A percentile compares a stretch with the other conserved stretches of the same genome.
phyloP scores from a whole-genome alignment of 2,888 invertebrate genomes.

The Argyresthia albistria region DNA sequence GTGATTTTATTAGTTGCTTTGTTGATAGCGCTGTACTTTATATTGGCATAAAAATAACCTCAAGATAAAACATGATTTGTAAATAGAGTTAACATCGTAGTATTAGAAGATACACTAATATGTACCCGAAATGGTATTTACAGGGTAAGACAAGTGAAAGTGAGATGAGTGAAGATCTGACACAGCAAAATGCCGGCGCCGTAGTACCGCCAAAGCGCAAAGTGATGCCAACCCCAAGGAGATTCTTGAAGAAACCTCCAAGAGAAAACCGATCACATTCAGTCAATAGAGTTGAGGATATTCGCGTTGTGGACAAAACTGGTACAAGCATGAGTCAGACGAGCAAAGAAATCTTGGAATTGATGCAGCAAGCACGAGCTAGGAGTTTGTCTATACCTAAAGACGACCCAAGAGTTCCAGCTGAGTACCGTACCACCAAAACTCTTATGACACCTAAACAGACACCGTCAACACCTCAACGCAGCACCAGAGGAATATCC shows the following conservation, averaged over 20 bases:
- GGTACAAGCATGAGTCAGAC: conserved; percentile 60
- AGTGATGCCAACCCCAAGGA: conserved; percentile 49
- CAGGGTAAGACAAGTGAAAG: conserved; percentile 73
- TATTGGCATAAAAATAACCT: conserved; percentile 32
- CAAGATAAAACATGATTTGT: conserved; percentile 22
- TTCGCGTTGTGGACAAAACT: conserved; percentile 40
- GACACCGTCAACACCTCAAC: conserved; percentile 47
- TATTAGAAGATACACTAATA: conserved; percentile 37
- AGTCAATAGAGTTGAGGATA: conserved; percentile 56
- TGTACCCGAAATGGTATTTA: conserved; percentile 51
- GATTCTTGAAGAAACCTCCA: conserved; percentile 56
- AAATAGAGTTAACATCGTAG: conserved; percentile 29
- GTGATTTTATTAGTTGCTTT: conserved; percentile 49
- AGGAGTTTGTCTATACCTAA: conserved; percentile 66
- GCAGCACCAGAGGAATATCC: conserved; percentile 45
- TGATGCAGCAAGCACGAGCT: conserved; percentile 62
- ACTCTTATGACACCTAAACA: conserved; percentile 69
- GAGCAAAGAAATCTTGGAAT: conserved; percentile 57
- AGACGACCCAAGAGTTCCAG: conserved; percentile 51
- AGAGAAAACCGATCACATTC: conserved; percentile 71
- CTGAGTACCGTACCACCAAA: conserved; percentile 46
- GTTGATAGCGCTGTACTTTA: conserved; percentile 53
- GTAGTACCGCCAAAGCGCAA: conserved; percentile 38
- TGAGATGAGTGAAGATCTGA: conserved; percentile 70
- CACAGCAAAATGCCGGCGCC: conserved; percentile 27